Conservation (phyloP, 2,797 vertebrate species). For the Muscicapa comitata region DNA sequence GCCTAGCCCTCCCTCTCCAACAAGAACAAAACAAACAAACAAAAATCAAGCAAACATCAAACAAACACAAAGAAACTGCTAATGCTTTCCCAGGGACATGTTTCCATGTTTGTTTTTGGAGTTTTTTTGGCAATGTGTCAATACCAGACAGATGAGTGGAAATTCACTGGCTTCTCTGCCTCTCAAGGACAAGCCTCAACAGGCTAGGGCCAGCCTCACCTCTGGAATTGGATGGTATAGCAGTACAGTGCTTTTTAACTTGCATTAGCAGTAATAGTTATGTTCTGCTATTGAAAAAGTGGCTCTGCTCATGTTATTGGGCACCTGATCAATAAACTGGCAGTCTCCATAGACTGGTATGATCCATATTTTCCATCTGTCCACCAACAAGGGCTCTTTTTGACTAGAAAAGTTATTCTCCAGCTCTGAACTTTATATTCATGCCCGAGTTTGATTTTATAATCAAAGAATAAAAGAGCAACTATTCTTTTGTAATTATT, state of each 20-base stretch:
- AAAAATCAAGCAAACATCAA: background rate
- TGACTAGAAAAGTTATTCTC: background rate
- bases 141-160: background rate
- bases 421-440: background rate
- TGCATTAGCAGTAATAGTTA: background rate
- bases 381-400: background rate
- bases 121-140: background rate
- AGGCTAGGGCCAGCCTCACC: background rate
- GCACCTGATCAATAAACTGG: background rate
- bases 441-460: background rate
- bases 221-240: background rate
- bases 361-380: background rate
- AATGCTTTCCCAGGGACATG: background rate
- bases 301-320: background rate
- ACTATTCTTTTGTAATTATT: background rate
- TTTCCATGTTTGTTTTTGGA: background rate
- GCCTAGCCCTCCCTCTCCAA: fast-evolving
- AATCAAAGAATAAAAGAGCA: background rate
- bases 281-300: background rate
- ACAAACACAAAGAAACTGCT: background rate
- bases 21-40: background rate
- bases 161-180: background rate
- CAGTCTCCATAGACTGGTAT: fast-evolving
- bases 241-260: background rate
- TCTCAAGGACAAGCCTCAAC: background rate